A percentile compares a stretch with the other conserved stretches of the same genome.
Conservation (phyloP, 1,140 invertebrate genomes). For the Zophobas atratus region DNA sequence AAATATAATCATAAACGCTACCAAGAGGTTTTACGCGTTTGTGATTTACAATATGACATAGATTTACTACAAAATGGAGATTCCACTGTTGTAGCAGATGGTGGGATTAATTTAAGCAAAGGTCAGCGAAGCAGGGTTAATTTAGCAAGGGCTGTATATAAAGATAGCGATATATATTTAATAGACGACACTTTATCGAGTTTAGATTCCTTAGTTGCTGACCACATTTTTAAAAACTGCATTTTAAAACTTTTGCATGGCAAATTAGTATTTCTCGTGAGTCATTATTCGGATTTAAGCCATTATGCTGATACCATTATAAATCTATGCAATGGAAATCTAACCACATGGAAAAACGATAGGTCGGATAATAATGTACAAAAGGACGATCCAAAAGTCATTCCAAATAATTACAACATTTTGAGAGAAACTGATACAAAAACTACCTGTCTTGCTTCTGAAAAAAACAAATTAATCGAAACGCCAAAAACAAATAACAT, state of each 20-base stretch:
- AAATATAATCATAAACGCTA: conserved; percentile 74
- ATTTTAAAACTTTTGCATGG: conserved; percentile 77
- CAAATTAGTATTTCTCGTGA: conserved; percentile 85
- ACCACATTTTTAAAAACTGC: conserved; percentile 82
- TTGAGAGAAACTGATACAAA: no score
- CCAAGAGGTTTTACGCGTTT: conserved; percentile 74
- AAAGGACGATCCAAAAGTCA: no score
- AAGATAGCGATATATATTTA: conserved; percentile 84
- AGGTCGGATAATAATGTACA: no score
- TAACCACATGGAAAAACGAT: no score
- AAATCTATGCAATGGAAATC: background rate
- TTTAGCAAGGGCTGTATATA: conserved; percentile 87
- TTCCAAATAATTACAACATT: no score
- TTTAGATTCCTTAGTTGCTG: conserved; percentile 80
- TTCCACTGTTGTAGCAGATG: conserved; percentile 87
- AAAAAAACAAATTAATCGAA: background rate
- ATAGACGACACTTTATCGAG: conserved; percentile 90
- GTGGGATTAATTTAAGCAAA: conserved; percentile 88
- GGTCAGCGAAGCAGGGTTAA: conserved; percentile 94
- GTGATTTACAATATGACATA: conserved; percentile 84
- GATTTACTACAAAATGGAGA: conserved; percentile 82
- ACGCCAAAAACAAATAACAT: background rate
- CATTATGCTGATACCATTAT: conserved; percentile 75
- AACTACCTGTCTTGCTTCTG: no score
- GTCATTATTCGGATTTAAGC: conserved; percentile 84